Evolutionary conservation across 2,113 vertebrate genomes (phyloP), one percentile per base, ranked within the genome.

Genomic region (Macquaria australasica): DNA sequence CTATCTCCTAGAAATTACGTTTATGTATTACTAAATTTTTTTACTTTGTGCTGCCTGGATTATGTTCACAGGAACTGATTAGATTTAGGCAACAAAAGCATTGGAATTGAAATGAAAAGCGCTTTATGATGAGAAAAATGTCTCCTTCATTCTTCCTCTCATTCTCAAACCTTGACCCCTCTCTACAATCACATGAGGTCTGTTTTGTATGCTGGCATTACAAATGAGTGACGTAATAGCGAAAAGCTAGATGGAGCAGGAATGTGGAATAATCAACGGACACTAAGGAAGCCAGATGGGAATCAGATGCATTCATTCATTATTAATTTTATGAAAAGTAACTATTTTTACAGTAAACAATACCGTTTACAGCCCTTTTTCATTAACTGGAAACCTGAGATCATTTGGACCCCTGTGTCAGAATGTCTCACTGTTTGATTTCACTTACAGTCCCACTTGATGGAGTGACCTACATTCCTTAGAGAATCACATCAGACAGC

Each of bases 391-490:
- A 68, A 62, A 16, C 43, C 15, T 74, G 58, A 84, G 45, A 79
- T 78, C 37, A n/a, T 76, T 48, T 59, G 58, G 68, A 51, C 66
- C 45, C 23, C 39, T 43, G 28, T 48, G 78, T 79, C 83, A 86
- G 34, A 72, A 8, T 50, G 25, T 85, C 28, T 77, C 39, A 4
- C 51, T 64, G 69, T 83, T 73, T 89, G 64, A 88, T 82, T 90
- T 71, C 39, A 60, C 39, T n/a, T n/a, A 81, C 56, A 63, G 37
- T 69, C 63, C 63, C 76, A 71, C 62, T 84, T 77, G 73, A 86
- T 83, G 72, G 50, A 77, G 75, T 51, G 84, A 83, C 89, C 82
- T 83, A 89, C 77, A 88, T 89, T 89, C 85, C 77, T 76, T 0
- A 71, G 80, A 89, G 84, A 87, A 80, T 83, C 69, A 71, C 83